Base-by-base conservation (phyloP, 2,113 vertebrate species). In the Paraplagusia blochii region DNA sequence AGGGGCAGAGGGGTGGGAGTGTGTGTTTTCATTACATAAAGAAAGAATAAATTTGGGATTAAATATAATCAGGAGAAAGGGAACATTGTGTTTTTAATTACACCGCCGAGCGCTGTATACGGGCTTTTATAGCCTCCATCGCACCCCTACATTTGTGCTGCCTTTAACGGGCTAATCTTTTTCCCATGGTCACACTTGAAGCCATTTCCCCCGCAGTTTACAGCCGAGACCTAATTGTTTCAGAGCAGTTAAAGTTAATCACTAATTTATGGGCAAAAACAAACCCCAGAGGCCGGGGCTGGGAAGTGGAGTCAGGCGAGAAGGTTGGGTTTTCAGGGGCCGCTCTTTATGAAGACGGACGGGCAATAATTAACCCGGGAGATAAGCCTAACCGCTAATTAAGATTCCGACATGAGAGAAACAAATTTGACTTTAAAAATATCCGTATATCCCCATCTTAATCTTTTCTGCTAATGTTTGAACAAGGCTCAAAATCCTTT, bases 241-340 rank as follows among this genome's bases (percentile, higher is more conserved):
- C 72, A 66, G 70, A 85, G 83, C 77, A 43, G 77, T 88, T 88
- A 81, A 73, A 86, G 79, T 83, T 87, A 87, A 90, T 90, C 86
- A 77, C 82, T 86, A 85, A 90, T 89, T 91, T 89, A 88, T 80
- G 79, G 81, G 73, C 72, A 85, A 85, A 87, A 83, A 29, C 78
- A 80, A 87, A 66, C 67, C 81, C 79, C 70, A 53, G 67, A 71
- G 79, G 75, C 74, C 70, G 55, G 22, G 44, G 58, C 58, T 80
- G 75, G 72, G 55, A 71, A 66, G 46, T 13, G 59, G 67, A 76
- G 47, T 64, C 66, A 74, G 72, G 64, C 52, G 53, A 62, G 73
- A 71, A 77, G 53, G 42, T 59, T 55, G 73, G 64, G 7, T 73
- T 82, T 79, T 68, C 71, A 74, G 66, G 13, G 74, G 51, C 63